These are phyloP conservation scores for Glossophaga mutica DNA, from an alignment of 2,797 vertebrate species.

Conservation along the genomic window DNA sequence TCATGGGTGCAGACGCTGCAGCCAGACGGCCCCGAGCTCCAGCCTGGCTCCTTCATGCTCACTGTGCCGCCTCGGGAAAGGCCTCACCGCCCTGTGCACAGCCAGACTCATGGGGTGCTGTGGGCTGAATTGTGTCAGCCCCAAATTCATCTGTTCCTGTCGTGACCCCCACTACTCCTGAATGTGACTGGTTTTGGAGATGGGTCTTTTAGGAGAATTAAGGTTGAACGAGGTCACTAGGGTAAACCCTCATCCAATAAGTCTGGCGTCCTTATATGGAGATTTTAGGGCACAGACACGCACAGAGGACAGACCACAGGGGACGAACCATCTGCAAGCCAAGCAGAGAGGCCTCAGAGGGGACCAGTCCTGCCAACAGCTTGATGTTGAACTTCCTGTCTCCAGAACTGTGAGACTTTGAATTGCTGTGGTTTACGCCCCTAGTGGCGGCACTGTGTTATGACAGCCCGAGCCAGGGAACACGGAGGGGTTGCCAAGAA, in stretches of 20 bases:
- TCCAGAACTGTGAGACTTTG: no score
- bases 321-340: no score
- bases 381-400: no score
- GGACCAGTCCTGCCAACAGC: no score
- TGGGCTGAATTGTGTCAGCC: background rate
- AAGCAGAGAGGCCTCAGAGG: no score
- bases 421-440: background rate
- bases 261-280: background rate
- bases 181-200: background rate
- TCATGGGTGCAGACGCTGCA: rapidly evolving
- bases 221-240: background rate
- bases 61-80: background rate
- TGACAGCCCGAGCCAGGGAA: rapidly evolving
- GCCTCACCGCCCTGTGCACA: background rate
- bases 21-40: background rate
- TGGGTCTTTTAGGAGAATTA: background rate
- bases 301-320: no score
- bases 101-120: background rate
- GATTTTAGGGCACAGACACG: background rate
- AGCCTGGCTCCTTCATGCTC: background rate
- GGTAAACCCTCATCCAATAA: no score
- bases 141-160: no score
- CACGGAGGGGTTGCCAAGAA: rapidly evolving
- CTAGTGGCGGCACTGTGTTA: background rate
- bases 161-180: background rate